These are phyloP conservation scores for Eupeodes corollae DNA, from an alignment of 1,140 invertebrate genomes.

Conservation along the genomic window DNA sequence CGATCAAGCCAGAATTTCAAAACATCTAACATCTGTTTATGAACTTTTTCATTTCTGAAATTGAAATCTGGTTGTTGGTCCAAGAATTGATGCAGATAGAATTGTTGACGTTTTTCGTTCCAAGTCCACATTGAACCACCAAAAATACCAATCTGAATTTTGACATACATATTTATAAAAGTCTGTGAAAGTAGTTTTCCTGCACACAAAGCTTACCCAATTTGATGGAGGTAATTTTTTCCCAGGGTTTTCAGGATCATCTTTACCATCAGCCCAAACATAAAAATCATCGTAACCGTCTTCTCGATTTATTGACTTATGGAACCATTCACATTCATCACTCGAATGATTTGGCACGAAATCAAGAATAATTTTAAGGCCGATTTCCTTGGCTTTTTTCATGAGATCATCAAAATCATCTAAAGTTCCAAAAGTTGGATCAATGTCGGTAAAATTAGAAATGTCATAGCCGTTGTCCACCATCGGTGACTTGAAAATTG, in stretches of 20 bases:
- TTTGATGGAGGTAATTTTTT: conserved; percentile 46
- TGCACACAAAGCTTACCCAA: conserved; percentile 37
- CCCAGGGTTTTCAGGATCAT: conserved; percentile 18
- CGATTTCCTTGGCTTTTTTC: conserved; percentile 38
- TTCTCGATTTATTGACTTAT: conserved; percentile 42
- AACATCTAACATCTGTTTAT: conserved; percentile 46
- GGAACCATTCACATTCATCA: conserved; percentile 55
- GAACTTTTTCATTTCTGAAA: conserved; percentile 46
- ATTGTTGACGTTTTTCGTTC: conserved; percentile 49
- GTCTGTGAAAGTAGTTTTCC: not conserved
- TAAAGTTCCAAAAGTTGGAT: conserved; percentile 59
- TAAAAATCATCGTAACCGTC: conserved; percentile 51
- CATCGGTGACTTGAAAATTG: conserved; percentile 56
- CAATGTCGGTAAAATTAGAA: conserved; percentile 56
- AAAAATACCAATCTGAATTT: conserved; percentile 44
- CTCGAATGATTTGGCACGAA: conserved; percentile 72
- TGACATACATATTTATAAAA: not conserved
- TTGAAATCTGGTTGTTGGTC: conserved; percentile 60
- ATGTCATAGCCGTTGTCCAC: conserved; percentile 59
- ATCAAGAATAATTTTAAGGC: conserved; percentile 61
- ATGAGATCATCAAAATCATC: conserved; percentile 53
- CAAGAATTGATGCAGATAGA: conserved; percentile 57
- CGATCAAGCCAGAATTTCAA: conserved; percentile 55
- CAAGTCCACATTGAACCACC: conserved; percentile 56
- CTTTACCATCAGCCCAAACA: conserved; percentile 45